Conservation (phyloP, 2,797 vertebrate genomes). For the Pteronotus mesoamericanus region DNA sequence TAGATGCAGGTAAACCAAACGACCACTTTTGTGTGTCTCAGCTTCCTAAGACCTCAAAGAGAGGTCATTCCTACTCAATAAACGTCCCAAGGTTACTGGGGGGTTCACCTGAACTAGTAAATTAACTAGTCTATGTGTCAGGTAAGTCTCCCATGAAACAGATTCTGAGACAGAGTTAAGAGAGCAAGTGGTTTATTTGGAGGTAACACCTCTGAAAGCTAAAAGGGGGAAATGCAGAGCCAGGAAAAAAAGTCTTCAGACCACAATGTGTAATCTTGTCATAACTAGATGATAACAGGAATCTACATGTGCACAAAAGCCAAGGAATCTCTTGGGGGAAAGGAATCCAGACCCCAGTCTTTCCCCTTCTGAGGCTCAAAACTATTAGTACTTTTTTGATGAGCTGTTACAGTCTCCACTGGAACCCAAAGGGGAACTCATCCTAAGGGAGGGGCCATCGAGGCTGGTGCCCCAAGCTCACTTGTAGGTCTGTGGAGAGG, state of each 20-base stretch:
- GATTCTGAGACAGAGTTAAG: not conserved
- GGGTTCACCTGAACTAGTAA: not conserved
- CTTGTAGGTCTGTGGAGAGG: not conserved
- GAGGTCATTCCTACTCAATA: not conserved
- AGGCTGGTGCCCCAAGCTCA: not conserved
- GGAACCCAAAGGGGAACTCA: not conserved
- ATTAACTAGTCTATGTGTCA: not conserved
- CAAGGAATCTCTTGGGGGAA: not conserved
- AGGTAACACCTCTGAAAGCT: not conserved
- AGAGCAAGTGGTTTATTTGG: not conserved
- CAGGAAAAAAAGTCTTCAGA: not conserved
- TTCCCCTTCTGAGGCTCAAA: not conserved
- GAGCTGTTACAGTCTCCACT: not conserved
- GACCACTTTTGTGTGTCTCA: not conserved
- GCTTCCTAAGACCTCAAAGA: not conserved
- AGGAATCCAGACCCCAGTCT: not conserved
- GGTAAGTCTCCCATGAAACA: not conserved
- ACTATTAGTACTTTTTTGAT: not conserved
- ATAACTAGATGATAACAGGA: not conserved
- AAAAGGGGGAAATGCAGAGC: not conserved
- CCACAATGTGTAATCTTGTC: not conserved
- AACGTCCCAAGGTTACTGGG: not conserved
- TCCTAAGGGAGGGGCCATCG: not conserved
- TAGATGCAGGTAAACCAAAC: not conserved
- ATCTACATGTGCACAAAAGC: not conserved